Evolutionary conservation across 37 sponge, comb jelly and placozoan genomes (phyloP).

Genomic region (Oscarella lobularis): DNA sequence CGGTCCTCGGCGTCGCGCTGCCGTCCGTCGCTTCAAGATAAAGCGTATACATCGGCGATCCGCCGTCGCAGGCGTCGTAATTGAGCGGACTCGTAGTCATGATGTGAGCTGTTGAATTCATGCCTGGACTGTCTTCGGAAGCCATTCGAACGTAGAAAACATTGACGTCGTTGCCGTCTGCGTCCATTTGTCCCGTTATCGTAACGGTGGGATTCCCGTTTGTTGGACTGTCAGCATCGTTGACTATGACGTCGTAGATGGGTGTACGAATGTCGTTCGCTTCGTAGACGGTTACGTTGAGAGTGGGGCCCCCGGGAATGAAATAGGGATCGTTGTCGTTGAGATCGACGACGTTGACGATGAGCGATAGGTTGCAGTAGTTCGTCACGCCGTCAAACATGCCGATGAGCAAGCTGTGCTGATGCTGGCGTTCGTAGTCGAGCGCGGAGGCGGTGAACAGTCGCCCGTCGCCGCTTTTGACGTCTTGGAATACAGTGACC

Average conservation of each 20-base stretch:
- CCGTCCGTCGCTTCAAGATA: not conserved
- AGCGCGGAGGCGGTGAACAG: not conserved
- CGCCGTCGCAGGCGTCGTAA: not conserved
- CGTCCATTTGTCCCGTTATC: not conserved
- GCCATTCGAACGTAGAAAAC: not conserved
- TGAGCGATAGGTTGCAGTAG: not conserved
- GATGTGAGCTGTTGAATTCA: not conserved
- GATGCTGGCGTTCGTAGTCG: not conserved
- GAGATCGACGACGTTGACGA: not conserved
- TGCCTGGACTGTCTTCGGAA: not conserved
- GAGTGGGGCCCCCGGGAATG: not conserved
- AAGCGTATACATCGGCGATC: not conserved
- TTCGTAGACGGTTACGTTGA: not conserved
- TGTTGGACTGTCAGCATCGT: not conserved
- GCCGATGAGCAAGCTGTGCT: not conserved
- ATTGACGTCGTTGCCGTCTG: not conserved
- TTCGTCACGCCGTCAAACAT: not conserved
- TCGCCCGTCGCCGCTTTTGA: not conserved
- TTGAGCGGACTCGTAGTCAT: not conserved
- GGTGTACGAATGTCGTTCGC: not conserved
- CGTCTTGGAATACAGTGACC: not conserved
- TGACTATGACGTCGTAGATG: not conserved
- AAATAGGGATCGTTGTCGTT: not conserved
- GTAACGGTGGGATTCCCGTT: constrained; percentile 1
- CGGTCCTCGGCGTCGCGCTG: not conserved